Evolutionary conservation across 2,888 invertebrate genomes (phyloP).

Genomic region (Cybosia mesomella): DNA sequence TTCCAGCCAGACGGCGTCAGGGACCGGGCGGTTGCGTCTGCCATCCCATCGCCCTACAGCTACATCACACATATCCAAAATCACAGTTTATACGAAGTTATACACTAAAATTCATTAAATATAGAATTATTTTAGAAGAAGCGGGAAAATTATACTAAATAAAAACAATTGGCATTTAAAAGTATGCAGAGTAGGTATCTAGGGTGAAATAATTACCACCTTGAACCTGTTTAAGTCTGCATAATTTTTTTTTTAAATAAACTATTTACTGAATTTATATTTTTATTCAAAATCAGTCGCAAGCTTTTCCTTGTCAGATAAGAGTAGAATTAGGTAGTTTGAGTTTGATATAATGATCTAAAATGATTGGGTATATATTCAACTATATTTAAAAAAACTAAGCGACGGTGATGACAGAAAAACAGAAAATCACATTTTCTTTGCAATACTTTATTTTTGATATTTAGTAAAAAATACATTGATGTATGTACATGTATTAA

Average conservation of each 20-base stretch:
- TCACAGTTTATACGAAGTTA: constrained; percentile 11
- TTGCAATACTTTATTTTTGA: constrained; percentile 81
- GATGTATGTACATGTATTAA: constrained; percentile 78
- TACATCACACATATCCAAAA: constrained; percentile 40
- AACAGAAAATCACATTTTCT: constrained; percentile 67
- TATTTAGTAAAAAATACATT: constrained; percentile 85
- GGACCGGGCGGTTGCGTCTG: constrained; percentile 80
- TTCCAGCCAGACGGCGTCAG: constrained; percentile 84
- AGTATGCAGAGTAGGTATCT: neutral
- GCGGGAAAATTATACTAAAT: neutral
- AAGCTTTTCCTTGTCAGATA: neutral
- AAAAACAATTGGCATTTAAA: neutral
- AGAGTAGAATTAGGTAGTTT: neutral
- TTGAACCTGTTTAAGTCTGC: neutral
- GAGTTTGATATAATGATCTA: neutral
- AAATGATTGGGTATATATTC: neutral
- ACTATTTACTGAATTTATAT: neutral
- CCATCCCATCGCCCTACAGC: constrained; percentile 78
- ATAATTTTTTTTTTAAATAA: neutral
- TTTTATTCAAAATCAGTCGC: neutral
- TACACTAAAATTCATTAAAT: neutral
- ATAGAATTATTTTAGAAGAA: neutral
- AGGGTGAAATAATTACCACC: neutral
- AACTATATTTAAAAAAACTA: neutral
- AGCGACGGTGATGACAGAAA: neutral